Base-by-base conservation (phyloP, 2,113 vertebrate genomes). In the Oryzias woworae region DNA sequence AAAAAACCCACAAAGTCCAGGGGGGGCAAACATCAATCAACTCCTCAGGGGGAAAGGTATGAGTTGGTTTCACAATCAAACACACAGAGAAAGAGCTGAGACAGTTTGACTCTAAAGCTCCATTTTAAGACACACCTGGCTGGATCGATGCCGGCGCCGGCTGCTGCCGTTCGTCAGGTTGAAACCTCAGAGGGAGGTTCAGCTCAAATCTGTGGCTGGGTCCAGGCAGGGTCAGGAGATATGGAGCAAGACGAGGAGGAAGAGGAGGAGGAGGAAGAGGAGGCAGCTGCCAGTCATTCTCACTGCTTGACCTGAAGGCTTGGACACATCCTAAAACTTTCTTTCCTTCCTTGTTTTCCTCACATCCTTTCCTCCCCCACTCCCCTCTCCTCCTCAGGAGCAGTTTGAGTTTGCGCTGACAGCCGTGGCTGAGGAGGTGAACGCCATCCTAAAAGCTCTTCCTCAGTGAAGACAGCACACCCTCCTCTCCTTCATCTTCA, bases 371-470 rank as follows among this genome's bases (percentile, higher is more conserved):
- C 47, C 57, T 45, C 42, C 20, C 43, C 41, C 28, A 41, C 61
- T 69, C 51, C 51, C 48, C 56, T 45, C 54, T 67, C 71, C 28
- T 77, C 71, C 48, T 56, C 79, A 92, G 91, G 90, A 92, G 75
- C 91, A 92, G 90, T 92, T 92, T 86, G 91, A 92, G 87, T 92
- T 92, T 71, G 90, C 87, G 18, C 80, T 92, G 87, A 92, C 91
- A 67, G 91, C 91, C 53, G 91, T 92, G 80, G 91, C 91, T 68
- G 91, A 92, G 75, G 91, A 92, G 86, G 91, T 92, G 85, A 92
- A 92, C 53, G 91, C 90, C 85, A 92, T 92, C 78, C 88, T 92
- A 66, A 91, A 90, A 85, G 89, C 89, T 0, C 88, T 90, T 75
- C 86, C 89, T 54, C 87, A 91, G 85, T 90, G 79, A 90, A 82